Percentiles rank a stretch among this genome's conserved stretches.
Evolutionary conservation across 2,797 vertebrate species (phyloP).

Genomic region (Hippocampus kuda): DNA sequence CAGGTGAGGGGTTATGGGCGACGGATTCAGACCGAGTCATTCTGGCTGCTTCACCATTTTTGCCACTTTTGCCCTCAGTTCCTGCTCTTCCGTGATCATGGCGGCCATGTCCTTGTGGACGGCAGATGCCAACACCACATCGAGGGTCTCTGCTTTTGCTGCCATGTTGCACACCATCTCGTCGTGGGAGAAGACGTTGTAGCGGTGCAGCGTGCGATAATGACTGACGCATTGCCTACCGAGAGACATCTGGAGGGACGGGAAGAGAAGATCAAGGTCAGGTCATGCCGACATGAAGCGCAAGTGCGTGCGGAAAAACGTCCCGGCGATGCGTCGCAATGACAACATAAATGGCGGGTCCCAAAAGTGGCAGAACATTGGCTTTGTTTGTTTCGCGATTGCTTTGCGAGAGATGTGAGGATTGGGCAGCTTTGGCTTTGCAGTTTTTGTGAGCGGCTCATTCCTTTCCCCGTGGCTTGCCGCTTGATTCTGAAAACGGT

Average conservation of each 20-base stretch:
- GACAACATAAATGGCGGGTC: too few relatives aligned
- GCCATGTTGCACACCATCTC: constrained; percentile 99
- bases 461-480: too few relatives aligned
- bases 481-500: too few relatives aligned
- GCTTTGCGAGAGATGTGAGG: too few relatives aligned
- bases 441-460: too few relatives aligned
- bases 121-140: constrained; percentile 84
- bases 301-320: too few relatives aligned
- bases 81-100: constrained; percentile 84
- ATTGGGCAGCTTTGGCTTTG: too few relatives aligned
- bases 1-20: neutral
- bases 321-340: neutral
- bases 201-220: constrained; percentile 83
- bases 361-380: too few relatives aligned
- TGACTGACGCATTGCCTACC: constrained; percentile 94
- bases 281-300: neutral
- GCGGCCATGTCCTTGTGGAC: constrained; percentile 85
- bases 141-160: constrained; percentile 73
- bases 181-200: constrained; percentile 94
- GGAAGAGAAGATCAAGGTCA: neutral
- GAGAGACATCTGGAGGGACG: constrained; percentile 71
- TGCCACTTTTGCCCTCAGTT: constrained; percentile 72
- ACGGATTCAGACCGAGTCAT: neutral
- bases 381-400: too few relatives aligned
- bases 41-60: constrained; percentile 71